Conservation (phyloP, 2,888 invertebrate species). For the Tholera decimalis region DNA sequence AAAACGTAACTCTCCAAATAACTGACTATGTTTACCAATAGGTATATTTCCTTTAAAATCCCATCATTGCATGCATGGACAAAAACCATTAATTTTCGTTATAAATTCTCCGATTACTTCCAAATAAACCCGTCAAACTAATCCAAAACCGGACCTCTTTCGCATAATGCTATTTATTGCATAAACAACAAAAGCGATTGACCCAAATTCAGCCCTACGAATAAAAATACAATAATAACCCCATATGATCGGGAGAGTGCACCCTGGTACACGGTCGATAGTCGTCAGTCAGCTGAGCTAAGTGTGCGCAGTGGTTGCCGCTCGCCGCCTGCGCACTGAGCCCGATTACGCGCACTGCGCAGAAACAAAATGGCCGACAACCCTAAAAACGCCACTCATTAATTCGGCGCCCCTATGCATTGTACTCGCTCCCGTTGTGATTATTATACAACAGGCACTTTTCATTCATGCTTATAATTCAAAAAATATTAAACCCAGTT, state of each 20-base stretch:
- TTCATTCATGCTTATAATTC: conserved; percentile 50
- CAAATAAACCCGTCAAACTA: conserved; percentile 27
- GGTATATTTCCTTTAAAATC: background rate
- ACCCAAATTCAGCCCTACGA: conserved; percentile 68
- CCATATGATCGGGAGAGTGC: conserved; percentile 61
- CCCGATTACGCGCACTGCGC: conserved; percentile 74
- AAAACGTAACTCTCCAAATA: too few relatives aligned
- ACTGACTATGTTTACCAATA: too few relatives aligned
- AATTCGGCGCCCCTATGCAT: conserved; percentile 77
- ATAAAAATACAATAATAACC: conserved; percentile 55
- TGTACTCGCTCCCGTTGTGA: conserved; percentile 79
- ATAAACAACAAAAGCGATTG: conserved; percentile 66
- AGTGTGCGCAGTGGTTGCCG: conserved; percentile 64
- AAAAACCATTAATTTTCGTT: background rate
- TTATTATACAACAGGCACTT: conserved; percentile 65
- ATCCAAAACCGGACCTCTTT: conserved; percentile 17
- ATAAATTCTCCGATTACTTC: conserved; percentile 10
- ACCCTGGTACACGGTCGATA: conserved; percentile 67
- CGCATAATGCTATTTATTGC: conserved; percentile 57
- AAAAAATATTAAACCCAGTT: background rate
- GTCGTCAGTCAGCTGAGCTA: conserved; percentile 68
- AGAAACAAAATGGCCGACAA: conserved; percentile 70
- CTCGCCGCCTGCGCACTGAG: conserved; percentile 80
- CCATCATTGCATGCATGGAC: background rate
- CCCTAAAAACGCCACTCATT: conserved; percentile 77